Percentiles rank a stretch among this genome's conserved stretches.
Conservation (phyloP, 2,888 invertebrate genomes). For the Dioctria linearis region DNA sequence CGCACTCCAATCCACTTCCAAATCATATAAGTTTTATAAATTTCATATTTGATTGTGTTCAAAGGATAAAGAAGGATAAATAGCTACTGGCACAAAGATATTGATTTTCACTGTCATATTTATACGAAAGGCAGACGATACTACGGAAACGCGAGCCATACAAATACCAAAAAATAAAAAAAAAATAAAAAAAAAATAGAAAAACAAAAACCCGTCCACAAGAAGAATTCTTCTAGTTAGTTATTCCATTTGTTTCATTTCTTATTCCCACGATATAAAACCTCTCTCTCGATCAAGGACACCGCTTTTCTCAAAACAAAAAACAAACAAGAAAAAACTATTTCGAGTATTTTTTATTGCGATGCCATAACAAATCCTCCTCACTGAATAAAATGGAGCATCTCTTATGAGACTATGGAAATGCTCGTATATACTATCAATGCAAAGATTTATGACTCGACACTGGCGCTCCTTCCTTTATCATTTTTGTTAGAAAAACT, state of each 20-base stretch:
- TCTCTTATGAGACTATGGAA: neutral
- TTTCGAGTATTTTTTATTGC: slow-evolving; percentile 2
- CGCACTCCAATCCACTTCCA: no score
- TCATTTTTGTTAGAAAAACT: no score
- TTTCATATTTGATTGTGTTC: slow-evolving; percentile 11
- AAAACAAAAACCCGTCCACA: no score
- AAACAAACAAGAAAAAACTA: neutral
- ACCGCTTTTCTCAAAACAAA: neutral
- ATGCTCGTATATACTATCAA: slow-evolving; percentile 1
- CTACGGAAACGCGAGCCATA: neutral
- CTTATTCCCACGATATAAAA: neutral
- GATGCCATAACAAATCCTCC: slow-evolving; percentile 18
- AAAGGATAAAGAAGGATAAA: slow-evolving; percentile 21
- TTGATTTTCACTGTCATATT: neutral
- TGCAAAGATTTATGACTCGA: slow-evolving; percentile 11
- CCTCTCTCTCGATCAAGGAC: neutral
- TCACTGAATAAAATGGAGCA: slow-evolving; percentile 15
- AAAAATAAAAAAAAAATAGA: no score
- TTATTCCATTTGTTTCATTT: neutral
- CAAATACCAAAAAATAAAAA: neutral
- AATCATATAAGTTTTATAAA: neutral
- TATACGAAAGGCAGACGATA: neutral
- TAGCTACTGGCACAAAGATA: neutral
- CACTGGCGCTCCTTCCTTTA: no score
- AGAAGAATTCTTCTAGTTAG: no score